Base-by-base conservation (phyloP, 1,140 invertebrate species). In the Drosophila azteca region DNA sequence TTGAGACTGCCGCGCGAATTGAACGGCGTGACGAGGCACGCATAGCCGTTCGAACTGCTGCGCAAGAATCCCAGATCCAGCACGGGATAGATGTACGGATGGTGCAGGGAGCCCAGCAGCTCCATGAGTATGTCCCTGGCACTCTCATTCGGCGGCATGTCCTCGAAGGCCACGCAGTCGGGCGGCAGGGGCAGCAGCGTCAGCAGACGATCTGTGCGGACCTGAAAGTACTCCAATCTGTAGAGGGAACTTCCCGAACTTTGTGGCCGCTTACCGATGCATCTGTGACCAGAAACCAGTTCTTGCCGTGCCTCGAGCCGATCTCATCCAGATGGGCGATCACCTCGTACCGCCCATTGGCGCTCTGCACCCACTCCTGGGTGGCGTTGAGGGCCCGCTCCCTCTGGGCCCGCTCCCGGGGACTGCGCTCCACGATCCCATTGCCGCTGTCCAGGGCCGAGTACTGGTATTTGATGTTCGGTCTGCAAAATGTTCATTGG, bases 1-100 rank as follows among this genome's bases (percentile, higher is more conserved):
- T 97, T 97, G 4, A 98, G 93, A 75, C 96, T 97, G 44, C 97
- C 97, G 75, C 94, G 93, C 15, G 94, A 93, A 90, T 97, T 97
- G 65, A 97, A 95, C 0, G 97, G 97, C 70, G 96, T 94, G 1
- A 98, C 94, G 9, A 96, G 92, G 20, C 96, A 93, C 6, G 95
- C 94, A 92, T 94, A 94, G 69, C 93, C 92, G 73, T 94, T 91
- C 31, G 90, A 85, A 59, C 92, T 92, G 66, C 92, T 92, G 59
- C 95, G 93, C 57, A 92, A 92, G 63, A 94, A 91, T 69, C 97
- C 96, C 60, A 98, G 92, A 85, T 98, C 96, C 49, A 97, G 92
- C 2, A 98, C 94, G 0, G 97, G 97, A 92, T 97, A 97, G 58
- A 98, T 96, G 90, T 98, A 98, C 0, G 97, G 97, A 92, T 98